Evolutionary conservation across 2,797 vertebrate species (phyloP).

Genomic region (Florisuga fusca): DNA sequence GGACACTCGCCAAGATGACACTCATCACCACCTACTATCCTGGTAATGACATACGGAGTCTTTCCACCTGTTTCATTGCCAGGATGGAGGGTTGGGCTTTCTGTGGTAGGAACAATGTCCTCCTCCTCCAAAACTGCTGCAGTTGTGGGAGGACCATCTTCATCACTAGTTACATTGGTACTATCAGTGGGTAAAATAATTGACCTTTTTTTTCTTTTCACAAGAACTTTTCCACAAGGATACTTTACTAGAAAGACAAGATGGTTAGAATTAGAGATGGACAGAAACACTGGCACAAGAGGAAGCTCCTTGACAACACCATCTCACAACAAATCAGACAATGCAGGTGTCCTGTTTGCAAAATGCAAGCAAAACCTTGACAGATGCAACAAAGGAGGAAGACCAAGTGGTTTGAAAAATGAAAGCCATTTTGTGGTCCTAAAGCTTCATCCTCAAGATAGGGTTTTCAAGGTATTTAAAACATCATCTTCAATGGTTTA

Average conservation of each 20-base stretch:
- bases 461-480: neutral
- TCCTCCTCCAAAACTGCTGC: neutral
- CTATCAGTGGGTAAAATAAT: neutral
- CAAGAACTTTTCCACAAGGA: constrained; percentile 77
- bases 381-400: neutral
- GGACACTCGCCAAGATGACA: constrained; percentile 84
- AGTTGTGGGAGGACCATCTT: neutral
- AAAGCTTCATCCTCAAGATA: neutral
- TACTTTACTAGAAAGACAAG: constrained; percentile 79
- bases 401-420: neutral
- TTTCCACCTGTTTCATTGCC: neutral
- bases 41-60: rapidly evolving
- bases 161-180: neutral
- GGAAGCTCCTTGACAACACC: neutral
- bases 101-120: neutral
- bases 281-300: neutral
- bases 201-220: constrained; percentile 49
- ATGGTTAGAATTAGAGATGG: neutral
- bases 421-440: neutral
- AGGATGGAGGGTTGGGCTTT: neutral
- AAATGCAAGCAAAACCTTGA: neutral
- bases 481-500: neutral
- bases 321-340: neutral
- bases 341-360: neutral
- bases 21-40: constrained; percentile 86